Percentiles rank a stretch among this genome's conserved stretches.
Evolutionary conservation across 2,888 invertebrate species (phyloP).

Genomic region (Dinocampus coccinellae): DNA sequence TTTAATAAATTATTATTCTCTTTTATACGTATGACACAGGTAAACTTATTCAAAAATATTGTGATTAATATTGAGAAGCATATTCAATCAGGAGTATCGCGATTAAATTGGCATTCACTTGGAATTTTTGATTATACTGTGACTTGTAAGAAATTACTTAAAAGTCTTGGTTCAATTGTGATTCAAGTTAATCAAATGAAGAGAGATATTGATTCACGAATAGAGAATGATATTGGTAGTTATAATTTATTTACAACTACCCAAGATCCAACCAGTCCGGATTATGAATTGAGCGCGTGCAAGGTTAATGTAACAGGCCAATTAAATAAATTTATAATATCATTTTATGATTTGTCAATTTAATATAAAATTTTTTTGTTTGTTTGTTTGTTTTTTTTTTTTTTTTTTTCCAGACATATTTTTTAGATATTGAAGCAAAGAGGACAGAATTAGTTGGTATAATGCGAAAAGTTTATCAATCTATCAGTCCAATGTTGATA

Average conservation of each 20-base stretch:
- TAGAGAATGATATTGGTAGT: conserved; percentile 53
- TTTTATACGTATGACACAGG: conserved; percentile 62
- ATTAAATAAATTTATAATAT: neutral
- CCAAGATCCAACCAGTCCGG: conserved; percentile 15
- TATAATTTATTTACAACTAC: conserved; percentile 56
- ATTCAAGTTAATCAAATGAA: conserved; percentile 76
- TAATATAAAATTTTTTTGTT: neutral
- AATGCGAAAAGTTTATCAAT: conserved; percentile 81
- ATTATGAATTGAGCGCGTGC: conserved; percentile 48
- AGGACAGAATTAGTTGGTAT: conserved; percentile 78
- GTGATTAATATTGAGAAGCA: conserved; percentile 80
- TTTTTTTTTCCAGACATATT: conserved; percentile 74
- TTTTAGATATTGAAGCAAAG: conserved; percentile 78
- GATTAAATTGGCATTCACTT: conserved; percentile 89
- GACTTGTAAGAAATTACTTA: conserved; percentile 72
- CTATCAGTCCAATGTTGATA: conserved; percentile 84
- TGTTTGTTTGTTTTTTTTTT: neutral
- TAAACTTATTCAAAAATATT: conserved; percentile 78
- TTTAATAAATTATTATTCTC: no score
- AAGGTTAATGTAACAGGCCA: no score
- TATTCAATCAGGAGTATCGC: conserved; percentile 84
- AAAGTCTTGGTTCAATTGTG: conserved; percentile 76
- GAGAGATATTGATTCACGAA: conserved; percentile 54
- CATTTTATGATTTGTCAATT: neutral
- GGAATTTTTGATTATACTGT: conserved; percentile 82